Evolutionary conservation across 1,140 invertebrate species (phyloP).

Genomic region (Megathymus violae): DNA sequence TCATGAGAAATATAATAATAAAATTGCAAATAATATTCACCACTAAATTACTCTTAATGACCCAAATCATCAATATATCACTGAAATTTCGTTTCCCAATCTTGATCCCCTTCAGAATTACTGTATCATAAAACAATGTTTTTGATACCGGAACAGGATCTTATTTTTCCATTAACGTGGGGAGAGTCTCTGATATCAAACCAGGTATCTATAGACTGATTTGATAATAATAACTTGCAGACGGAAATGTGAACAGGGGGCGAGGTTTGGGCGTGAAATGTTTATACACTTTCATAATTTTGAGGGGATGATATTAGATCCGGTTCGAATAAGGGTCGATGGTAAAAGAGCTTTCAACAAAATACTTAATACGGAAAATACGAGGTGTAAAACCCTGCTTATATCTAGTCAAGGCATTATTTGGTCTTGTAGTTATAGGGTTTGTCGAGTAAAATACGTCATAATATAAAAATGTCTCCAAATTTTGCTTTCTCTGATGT

Average conservation of each 20-base stretch:
- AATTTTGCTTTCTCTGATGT: conserved; percentile 27
- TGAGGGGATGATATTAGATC: conserved; percentile 74
- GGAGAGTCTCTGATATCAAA: conserved; percentile 65
- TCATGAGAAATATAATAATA: too few relatives aligned
- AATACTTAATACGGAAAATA: conserved; percentile 77
- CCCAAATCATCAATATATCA: conserved; percentile 1
- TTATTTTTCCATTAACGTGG: conserved; percentile 74
- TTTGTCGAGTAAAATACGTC: conserved; percentile 51
- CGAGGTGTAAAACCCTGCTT: conserved; percentile 66
- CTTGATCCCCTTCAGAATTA: conserved; percentile 57
- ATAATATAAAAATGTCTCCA: conserved; percentile 38
- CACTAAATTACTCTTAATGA: neutral
- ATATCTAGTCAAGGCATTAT: conserved; percentile 55
- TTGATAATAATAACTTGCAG: conserved; percentile 81
- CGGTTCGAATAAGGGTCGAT: conserved; percentile 55
- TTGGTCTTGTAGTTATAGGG: conserved; percentile 44
- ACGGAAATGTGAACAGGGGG: conserved; percentile 68
- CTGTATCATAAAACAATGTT: conserved; percentile 80
- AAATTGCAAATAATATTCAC: too few relatives aligned
- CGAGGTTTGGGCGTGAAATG: conserved; percentile 71
- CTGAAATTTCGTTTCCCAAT: conserved; percentile 22
- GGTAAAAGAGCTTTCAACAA: conserved; percentile 70
- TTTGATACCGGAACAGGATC: conserved; percentile 64
- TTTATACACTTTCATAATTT: conserved; percentile 84
- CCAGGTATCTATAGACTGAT: conserved; percentile 79